phyloP scores from a whole-genome alignment of 2,888 invertebrate species.

The Agapostemon virescens region DNA sequence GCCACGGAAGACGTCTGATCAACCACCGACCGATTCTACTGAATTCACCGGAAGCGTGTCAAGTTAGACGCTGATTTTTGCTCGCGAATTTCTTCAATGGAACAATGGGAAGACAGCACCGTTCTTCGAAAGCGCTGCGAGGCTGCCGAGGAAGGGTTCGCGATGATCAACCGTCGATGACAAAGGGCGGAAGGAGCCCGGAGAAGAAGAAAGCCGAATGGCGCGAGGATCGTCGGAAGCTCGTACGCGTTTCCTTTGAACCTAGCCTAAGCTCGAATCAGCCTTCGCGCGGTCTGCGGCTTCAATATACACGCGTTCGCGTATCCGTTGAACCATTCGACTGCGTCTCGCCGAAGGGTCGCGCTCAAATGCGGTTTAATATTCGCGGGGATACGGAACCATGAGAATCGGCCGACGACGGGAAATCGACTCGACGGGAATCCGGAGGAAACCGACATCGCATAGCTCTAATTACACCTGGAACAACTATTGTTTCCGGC shows the following conservation, averaged over 20 bases:
- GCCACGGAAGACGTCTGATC: background rate
- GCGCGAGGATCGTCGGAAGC: conserved; percentile 24
- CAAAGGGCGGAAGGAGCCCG: background rate
- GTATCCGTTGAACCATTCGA: conserved; percentile 24
- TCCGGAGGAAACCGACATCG: background rate
- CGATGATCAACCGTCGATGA: background rate
- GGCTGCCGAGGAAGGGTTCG: background rate
- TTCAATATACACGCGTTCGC: conserved; percentile 28
- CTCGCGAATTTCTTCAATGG: background rate
- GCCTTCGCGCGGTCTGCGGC: conserved; percentile 1
- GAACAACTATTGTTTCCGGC: background rate
- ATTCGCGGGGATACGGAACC: conserved; percentile 25
- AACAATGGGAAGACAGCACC: background rate
- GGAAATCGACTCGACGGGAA: background rate
- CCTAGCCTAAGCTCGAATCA: background rate
- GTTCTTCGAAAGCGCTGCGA: background rate
- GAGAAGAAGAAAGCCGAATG: conserved; percentile 17
- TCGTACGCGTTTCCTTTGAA: conserved; percentile 24
- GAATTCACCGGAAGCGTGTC: background rate
- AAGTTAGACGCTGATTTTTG: background rate
- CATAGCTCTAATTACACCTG: background rate
- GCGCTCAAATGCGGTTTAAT: conserved; percentile 28
- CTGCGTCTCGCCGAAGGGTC: background rate
- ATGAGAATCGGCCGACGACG: background rate
- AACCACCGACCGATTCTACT: background rate